Conservation (phyloP, 2,113 vertebrate genomes). For the Mustela nigripes region DNA sequence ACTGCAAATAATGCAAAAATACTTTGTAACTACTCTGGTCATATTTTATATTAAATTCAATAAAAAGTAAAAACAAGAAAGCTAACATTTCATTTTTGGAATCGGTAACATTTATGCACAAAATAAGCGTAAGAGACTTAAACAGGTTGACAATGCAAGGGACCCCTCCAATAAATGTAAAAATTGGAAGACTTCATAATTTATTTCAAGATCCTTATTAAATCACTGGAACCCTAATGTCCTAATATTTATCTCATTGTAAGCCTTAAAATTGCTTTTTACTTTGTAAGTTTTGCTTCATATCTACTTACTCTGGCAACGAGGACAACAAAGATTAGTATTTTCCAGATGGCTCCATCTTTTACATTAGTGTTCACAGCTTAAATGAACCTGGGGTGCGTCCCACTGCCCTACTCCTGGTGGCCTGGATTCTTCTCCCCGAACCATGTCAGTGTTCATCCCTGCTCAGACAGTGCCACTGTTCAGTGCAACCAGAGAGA, state of each 20-base stretch:
- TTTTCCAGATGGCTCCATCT: conserved; percentile 83
- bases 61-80: conserved; percentile 81
- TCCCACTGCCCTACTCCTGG: conserved; percentile 82
- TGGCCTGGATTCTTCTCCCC: conserved; percentile 69
- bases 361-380: conserved; percentile 77
- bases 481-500: conserved; percentile 84
- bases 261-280: conserved; percentile 69
- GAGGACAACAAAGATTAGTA: conserved; percentile 76
- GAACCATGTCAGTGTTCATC: conserved; percentile 74
- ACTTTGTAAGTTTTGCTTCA: conserved; percentile 63
- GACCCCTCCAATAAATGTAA: conserved; percentile 82
- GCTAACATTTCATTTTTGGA: conserved; percentile 79
- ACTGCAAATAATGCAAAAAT: conserved; percentile 84
- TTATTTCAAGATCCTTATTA: conserved; percentile 82
- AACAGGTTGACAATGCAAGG: conserved; percentile 80
- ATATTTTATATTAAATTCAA: conserved; percentile 69
- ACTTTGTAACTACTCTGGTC: conserved; percentile 77
- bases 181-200: conserved; percentile 91
- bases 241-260: conserved; percentile 80
- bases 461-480: conserved; percentile 75
- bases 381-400: conserved; percentile 84
- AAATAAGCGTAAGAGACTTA: conserved; percentile 78
- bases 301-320: conserved; percentile 83
- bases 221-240: conserved; percentile 79
- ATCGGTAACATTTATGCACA: conserved; percentile 81